Conservation (phyloP, 92 coral and sea anemone species). For the Siderastrea radians region DNA sequence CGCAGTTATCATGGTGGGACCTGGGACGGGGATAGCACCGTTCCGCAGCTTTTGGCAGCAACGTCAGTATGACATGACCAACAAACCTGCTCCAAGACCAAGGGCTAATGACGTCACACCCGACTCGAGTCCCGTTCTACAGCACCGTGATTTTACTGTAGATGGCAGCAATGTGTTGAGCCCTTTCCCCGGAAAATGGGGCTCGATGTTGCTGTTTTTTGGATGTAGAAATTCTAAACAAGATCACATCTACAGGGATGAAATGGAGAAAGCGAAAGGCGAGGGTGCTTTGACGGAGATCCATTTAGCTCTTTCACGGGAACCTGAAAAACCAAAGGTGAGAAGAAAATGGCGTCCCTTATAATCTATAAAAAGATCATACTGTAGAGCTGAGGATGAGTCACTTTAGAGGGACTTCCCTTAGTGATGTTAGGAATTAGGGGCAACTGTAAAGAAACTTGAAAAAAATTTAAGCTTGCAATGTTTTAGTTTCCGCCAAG, state of each 20-base stretch:
- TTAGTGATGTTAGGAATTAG: too few species aligned
- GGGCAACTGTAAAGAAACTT: too few species aligned
- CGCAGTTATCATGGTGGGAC: slow-evolving; percentile 98
- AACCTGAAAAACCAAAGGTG: slow-evolving; percentile 92
- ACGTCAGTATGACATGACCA: slow-evolving; percentile 76
- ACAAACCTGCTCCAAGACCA: slow-evolving; percentile 61
- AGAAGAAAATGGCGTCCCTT: neutral
- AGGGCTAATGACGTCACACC: slow-evolving; percentile 54
- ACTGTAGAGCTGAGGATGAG: too few species aligned
- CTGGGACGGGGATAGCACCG: slow-evolving; percentile 99
- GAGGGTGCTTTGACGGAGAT: slow-evolving; percentile 84
- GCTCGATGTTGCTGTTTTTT: slow-evolving; percentile 88
- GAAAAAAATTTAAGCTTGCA: too few species aligned
- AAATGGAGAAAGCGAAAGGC: slow-evolving; percentile 72
- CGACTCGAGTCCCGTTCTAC: slow-evolving; percentile 49
- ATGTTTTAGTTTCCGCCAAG: too few species aligned
- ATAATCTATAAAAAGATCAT: too few species aligned
- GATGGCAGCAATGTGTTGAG: neutral
- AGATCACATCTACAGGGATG: slow-evolving; percentile 89
- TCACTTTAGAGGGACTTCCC: too few species aligned
- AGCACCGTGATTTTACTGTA: slow-evolving; percentile 20
- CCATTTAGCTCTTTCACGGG: slow-evolving; percentile 90
- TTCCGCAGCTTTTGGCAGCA: slow-evolving; percentile 99
- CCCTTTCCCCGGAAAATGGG: slow-evolving; percentile 61
- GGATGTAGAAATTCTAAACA: slow-evolving; percentile 93